Percentiles rank a stretch among this genome's conserved stretches.
These are phyloP conservation scores for Macropus fuliginosus DNA, from an alignment of 2,797 vertebrate species.

Conservation along the genomic window DNA sequence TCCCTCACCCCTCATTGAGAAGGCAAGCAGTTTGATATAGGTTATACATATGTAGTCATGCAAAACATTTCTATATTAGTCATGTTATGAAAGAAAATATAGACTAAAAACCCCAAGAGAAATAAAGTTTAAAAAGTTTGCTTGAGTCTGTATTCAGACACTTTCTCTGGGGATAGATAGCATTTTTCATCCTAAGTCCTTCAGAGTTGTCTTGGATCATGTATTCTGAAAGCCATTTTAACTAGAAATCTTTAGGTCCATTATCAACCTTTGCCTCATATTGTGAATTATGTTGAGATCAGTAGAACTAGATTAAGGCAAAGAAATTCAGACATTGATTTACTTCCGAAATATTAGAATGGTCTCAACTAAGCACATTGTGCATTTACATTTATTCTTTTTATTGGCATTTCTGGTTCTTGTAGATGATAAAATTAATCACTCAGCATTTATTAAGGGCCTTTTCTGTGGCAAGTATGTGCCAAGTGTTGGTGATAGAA, in stretches of 20 bases:
- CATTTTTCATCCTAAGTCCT: neutral
- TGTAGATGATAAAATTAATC: neutral
- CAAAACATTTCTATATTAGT: neutral
- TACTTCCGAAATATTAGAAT: neutral
- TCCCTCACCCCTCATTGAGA: neutral
- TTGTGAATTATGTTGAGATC: neutral
- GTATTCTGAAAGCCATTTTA: neutral
- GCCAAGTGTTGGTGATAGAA: neutral
- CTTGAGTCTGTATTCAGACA: neutral
- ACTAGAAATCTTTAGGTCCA: neutral
- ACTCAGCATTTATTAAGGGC: neutral
- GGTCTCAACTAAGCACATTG: neutral
- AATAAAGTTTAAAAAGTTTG: neutral
- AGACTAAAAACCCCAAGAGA: too few species aligned
- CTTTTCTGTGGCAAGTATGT: neutral
- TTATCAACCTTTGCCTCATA: neutral
- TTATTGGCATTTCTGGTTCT: neutral
- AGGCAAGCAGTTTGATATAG: neutral
- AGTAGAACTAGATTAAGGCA: neutral
- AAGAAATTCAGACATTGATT: neutral
- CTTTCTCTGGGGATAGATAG: neutral
- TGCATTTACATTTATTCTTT: neutral
- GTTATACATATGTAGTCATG: neutral
- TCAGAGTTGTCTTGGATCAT: neutral
- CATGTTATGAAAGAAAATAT: neutral